Percentiles rank a stretch among this genome's conserved stretches.
Evolutionary conservation across 1,140 invertebrate genomes (phyloP).

Genomic region (Condylostylus longicornis): DNA sequence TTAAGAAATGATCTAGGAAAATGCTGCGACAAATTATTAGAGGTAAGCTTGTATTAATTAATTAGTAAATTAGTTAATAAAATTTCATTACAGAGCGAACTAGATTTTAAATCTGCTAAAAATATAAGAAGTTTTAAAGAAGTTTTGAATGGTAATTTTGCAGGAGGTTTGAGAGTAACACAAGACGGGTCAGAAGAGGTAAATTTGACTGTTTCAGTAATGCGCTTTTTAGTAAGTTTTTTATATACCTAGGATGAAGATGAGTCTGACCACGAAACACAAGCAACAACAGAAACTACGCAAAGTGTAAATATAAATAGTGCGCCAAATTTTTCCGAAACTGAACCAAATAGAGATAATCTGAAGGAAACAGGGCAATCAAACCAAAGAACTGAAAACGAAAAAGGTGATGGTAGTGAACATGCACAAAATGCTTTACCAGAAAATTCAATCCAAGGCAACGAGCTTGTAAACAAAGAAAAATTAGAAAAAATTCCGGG

Average conservation of each 20-base stretch:
- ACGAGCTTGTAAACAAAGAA: too few relatives aligned
- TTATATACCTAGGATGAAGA: too few relatives aligned
- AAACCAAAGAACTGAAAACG: too few relatives aligned
- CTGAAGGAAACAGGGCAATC: too few relatives aligned
- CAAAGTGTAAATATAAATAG: too few relatives aligned
- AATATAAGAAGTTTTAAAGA: conserved; percentile 20
- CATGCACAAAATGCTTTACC: too few relatives aligned
- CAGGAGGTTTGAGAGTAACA: conserved; percentile 10
- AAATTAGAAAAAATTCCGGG: too few relatives aligned
- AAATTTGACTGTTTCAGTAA: conserved; percentile 3
- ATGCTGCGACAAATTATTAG: conserved; percentile 16
- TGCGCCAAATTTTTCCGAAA: too few relatives aligned
- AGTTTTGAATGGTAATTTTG: conserved; percentile 20
- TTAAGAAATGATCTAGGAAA: conserved; percentile 21
- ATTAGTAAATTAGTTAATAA: neutral
- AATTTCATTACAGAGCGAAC: conserved; percentile 14
- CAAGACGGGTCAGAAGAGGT: conserved; percentile 7
- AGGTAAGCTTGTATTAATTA: conserved; percentile 10
- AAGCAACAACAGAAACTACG: neutral
- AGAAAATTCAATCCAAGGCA: conserved; percentile 5
- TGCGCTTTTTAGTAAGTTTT: conserved; percentile 1
- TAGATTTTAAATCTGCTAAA: conserved; percentile 19
- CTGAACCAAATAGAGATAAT: too few relatives aligned
- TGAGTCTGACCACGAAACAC: conserved; percentile 12
- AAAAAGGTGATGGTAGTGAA: too few relatives aligned